phyloP scores from a whole-genome alignment of 2,888 invertebrate species.

The Lepidonotus clava region DNA sequence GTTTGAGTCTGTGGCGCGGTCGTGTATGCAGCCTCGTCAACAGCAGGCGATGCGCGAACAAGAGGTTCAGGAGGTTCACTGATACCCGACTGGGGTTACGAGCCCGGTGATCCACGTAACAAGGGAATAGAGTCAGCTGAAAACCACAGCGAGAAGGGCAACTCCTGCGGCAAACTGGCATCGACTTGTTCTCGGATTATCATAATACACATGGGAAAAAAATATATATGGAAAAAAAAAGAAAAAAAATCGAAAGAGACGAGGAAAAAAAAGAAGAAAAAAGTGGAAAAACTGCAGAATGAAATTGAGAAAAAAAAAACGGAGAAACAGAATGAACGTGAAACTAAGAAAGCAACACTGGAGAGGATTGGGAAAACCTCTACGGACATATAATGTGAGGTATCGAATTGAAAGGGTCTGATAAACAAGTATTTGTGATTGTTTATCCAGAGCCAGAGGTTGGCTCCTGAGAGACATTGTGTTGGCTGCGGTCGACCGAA shows the following conservation, averaged over 20 bases:
- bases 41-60: slow-evolving; percentile 37
- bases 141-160: not conserved
- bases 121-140: not conserved
- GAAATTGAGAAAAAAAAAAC: not conserved
- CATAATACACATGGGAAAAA: not conserved
- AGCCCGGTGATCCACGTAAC: not conserved
- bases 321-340: not conserved
- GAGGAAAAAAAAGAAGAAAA: not conserved
- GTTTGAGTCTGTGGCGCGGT: slow-evolving; percentile 97
- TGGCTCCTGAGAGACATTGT: slow-evolving; percentile 21
- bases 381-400: not conserved
- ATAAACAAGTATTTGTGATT: not conserved
- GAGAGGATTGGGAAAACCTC: not conserved
- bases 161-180: not conserved
- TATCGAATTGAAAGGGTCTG: not conserved
- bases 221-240: too few relatives aligned
- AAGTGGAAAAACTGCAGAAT: slow-evolving; percentile 17
- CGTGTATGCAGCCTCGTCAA: slow-evolving; percentile 86
- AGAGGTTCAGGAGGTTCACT: slow-evolving; percentile 47
- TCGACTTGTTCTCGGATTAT: not conserved
- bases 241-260: not conserved
- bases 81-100: not conserved
- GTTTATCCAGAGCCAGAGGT: slow-evolving; percentile 14
- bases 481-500: not conserved
- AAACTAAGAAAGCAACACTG: slow-evolving; percentile 24